Evolutionary conservation across 2,888 invertebrate genomes (phyloP).

Genomic region (Fissipunctia ypsillon): DNA sequence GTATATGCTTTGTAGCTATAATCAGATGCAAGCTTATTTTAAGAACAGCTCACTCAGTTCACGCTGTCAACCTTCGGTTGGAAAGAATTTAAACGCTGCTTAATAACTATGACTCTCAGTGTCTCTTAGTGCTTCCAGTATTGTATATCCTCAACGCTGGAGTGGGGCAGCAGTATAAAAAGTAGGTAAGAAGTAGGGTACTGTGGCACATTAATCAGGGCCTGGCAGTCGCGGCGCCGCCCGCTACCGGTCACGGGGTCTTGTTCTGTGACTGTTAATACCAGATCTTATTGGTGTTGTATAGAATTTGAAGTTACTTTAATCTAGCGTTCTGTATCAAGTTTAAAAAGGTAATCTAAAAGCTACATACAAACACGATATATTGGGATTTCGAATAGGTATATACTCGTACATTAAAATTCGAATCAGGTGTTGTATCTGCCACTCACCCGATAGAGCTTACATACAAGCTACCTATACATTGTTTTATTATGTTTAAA

Average conservation of each 20-base stretch:
- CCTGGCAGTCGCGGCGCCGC: slow-evolving; percentile 58
- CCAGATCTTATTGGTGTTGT: slow-evolving; percentile 4
- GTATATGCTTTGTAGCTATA: neutral
- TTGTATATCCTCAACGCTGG: slow-evolving; percentile 13
- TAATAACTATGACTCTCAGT: neutral
- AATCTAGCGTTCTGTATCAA: neutral
- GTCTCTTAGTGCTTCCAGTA: slow-evolving; percentile 41
- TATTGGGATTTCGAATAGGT: no score
- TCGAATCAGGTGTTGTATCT: no score
- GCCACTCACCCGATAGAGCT: no score
- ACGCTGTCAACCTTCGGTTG: neutral
- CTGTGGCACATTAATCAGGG: slow-evolving; percentile 69
- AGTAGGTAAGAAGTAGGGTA: slow-evolving; percentile 66
- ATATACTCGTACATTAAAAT: no score
- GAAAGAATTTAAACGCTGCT: neutral
- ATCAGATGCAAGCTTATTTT: neutral
- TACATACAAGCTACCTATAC: no score
- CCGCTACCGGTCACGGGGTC: slow-evolving; percentile 24
- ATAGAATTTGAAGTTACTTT: neutral
- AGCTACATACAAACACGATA: neutral
- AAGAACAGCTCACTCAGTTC: neutral
- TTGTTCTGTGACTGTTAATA: slow-evolving; percentile 20
- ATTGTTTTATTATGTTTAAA: no score
- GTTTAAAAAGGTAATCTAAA: neutral
- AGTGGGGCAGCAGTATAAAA: slow-evolving; percentile 65